Evolutionary conservation across 2,113 vertebrate genomes (phyloP), one percentile per base, ranked within the genome.

Genomic region (Poeciliopsis turrubarensis): DNA sequence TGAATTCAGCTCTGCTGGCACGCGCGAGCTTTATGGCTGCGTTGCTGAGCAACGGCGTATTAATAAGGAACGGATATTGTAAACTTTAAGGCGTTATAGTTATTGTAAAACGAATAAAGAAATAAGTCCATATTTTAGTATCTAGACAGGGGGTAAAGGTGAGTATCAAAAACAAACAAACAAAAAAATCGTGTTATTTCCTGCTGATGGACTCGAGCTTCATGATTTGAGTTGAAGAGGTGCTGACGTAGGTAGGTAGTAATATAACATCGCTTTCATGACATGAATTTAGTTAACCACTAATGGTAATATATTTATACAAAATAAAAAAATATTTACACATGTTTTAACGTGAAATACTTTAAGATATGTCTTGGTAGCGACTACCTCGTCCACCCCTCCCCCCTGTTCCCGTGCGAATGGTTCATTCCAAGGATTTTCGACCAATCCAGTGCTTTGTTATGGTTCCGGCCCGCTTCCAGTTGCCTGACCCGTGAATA

Each of bases 381-480:
- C 15, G 1, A 0, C 2, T 68, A 27, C 71, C 70, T 75, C 80
- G 31, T 4, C 37, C 1, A 22, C 44, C 17, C 0, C 17, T 0
- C 1, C 17, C 44, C 17, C 0, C 17, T 0, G 1, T 47, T 57
- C 7, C 14, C 5, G 5, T 22, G 47, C 22, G 10, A 86, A 68
- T 92, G 82, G 87, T 79, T 65, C 39, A 4, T 8, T 0, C 86
- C 77, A 14, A 0, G 0, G 19, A 0, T 2, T 9, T 62, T 64
- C 1, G 70, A 2, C 92, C 91, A 93, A 92, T 92, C 85, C 78
- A 7, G 2, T 1, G 41, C 61, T 89, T 88, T 85, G 81, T 91
- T 91, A 67, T 82, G 41, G 74, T 75, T 0, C 5, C 81, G n/a
- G 57, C 86, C 84, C 79, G 3, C 11, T 12, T 34, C 12, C n/a